These are phyloP conservation scores for Bombus confusus DNA, from an alignment of 1,140 invertebrate species.

Conservation along the genomic window DNA sequence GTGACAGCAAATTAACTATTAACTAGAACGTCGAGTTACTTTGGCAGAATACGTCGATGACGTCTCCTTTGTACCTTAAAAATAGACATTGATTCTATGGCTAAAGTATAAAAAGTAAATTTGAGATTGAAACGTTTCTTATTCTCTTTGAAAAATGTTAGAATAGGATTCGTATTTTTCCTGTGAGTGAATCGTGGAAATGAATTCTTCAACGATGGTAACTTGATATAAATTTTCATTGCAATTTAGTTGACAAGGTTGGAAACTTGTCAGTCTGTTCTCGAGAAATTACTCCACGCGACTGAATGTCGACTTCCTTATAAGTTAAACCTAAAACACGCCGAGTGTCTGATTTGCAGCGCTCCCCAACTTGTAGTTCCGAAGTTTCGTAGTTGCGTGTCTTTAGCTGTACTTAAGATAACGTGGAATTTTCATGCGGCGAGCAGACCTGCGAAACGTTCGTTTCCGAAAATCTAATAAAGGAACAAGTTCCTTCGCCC, in stretches of 20 bases:
- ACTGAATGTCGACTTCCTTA: not conserved
- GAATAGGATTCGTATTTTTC: too few species aligned
- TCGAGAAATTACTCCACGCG: not conserved
- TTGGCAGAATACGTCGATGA: not conserved
- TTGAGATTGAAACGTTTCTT: too few species aligned
- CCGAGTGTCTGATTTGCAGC: not conserved
- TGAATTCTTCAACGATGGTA: too few species aligned
- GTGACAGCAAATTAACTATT: slow-evolving; percentile 20
- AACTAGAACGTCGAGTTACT: slow-evolving; percentile 11
- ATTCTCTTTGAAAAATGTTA: too few species aligned
- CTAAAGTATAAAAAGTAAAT: too few species aligned
- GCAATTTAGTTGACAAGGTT: not conserved
- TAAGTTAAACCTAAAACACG: not conserved
- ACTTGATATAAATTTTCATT: too few species aligned
- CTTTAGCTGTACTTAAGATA: not conserved
- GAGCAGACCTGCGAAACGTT: not conserved
- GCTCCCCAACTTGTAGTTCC: not conserved
- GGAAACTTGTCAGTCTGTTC: not conserved
- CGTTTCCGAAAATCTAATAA: not conserved
- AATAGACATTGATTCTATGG: too few species aligned
- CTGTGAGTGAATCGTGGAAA: too few species aligned
- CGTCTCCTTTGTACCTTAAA: not conserved
- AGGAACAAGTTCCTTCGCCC: too few species aligned
- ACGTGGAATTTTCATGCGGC: not conserved
- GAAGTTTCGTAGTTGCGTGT: not conserved